A percentile compares a stretch with the other conserved stretches of the same genome.
phyloP scores from a whole-genome alignment of 2,888 invertebrate species.

The Acronicta alni region DNA sequence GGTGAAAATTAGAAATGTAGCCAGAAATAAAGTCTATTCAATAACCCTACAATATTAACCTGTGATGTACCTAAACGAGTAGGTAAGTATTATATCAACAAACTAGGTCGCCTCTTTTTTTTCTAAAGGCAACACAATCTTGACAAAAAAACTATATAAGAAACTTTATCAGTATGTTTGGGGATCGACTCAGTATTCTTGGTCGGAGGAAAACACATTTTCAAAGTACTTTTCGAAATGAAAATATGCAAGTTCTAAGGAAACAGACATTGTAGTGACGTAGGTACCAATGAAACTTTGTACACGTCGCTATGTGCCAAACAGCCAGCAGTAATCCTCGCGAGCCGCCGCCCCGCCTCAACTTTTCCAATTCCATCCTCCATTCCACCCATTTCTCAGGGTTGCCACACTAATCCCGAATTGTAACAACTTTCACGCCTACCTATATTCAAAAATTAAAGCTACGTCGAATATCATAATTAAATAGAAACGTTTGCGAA shows the following conservation, averaged over 20 bases:
- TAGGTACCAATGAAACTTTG: slow-evolving; percentile 66
- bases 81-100: slow-evolving; percentile 11
- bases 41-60: slow-evolving; percentile 2
- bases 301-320: slow-evolving; percentile 72
- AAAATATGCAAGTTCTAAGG: slow-evolving; percentile 54
- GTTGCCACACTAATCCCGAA: slow-evolving; percentile 74
- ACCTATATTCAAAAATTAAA: slow-evolving; percentile 69
- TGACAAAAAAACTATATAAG: slow-evolving; percentile 43
- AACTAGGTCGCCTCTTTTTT: slow-evolving; percentile 23
- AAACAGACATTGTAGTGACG: slow-evolving; percentile 53
- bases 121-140: slow-evolving; percentile 39
- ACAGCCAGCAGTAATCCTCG: slow-evolving; percentile 75
- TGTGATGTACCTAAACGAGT: neutral
- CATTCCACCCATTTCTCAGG: slow-evolving; percentile 71
- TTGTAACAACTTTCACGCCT: slow-evolving; percentile 71
- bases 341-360: slow-evolving; percentile 67
- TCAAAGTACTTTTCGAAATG: slow-evolving; percentile 52
- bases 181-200: slow-evolving; percentile 49
- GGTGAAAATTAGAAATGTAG: no score
- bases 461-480: slow-evolving; percentile 65
- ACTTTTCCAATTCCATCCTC: slow-evolving; percentile 82
- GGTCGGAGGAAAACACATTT: slow-evolving; percentile 43
- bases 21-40: no score
- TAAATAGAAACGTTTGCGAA: slow-evolving; percentile 50
- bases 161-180: slow-evolving; percentile 53